Evolutionary conservation across 2,888 invertebrate genomes (phyloP).

Genomic region (Patella caerulea): DNA sequence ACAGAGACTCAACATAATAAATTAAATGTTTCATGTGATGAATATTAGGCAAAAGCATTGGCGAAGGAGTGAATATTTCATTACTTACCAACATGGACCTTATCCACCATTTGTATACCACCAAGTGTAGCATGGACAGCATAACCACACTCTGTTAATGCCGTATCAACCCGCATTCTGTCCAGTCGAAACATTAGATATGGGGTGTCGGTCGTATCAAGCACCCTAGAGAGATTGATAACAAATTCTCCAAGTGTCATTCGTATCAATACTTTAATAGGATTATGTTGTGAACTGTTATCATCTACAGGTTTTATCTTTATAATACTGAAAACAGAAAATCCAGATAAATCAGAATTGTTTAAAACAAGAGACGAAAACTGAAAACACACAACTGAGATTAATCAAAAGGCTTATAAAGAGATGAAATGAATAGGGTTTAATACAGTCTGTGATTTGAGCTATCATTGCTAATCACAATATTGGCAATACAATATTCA

Average conservation of each 20-base stretch:
- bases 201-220: conserved; percentile 80
- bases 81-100: conserved; percentile 77
- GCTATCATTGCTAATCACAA: too few relatives aligned
- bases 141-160: conserved; percentile 84
- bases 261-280: conserved; percentile 80
- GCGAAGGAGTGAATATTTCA: neutral
- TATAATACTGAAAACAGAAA: conserved; percentile 74
- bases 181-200: conserved; percentile 83
- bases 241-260: conserved; percentile 81
- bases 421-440: too few relatives aligned
- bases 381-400: too few relatives aligned
- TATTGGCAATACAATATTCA: too few relatives aligned
- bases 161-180: conserved; percentile 80
- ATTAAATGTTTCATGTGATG: neutral
- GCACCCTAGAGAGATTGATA: conserved; percentile 77
- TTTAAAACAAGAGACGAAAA: too few relatives aligned
- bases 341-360: too few relatives aligned
- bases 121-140: conserved; percentile 82
- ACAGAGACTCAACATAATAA: neutral
- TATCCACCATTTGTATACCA: conserved; percentile 80
- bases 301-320: conserved; percentile 88
- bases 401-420: too few relatives aligned
- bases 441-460: too few relatives aligned
- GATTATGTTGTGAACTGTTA: conserved; percentile 84
- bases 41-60: neutral